These are phyloP conservation scores for Macroglossus sobrinus DNA, from an alignment of 2,113 vertebrate genomes.

Conservation along the genomic window DNA sequence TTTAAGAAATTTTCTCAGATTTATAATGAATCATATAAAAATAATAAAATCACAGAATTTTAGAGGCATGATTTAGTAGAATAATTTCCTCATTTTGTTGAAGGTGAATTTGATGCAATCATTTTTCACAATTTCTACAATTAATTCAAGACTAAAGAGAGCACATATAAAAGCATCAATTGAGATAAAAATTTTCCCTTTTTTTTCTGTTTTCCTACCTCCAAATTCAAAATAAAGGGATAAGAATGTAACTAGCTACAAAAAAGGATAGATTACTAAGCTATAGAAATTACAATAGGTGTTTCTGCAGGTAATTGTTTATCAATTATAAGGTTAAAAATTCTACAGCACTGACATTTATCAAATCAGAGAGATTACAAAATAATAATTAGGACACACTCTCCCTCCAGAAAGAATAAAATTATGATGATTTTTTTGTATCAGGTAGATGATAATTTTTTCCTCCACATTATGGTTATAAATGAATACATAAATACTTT, in stretches of 20 bases:
- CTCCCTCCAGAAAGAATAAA: slow-evolving; percentile 55
- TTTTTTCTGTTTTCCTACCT: background rate
- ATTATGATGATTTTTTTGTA: background rate
- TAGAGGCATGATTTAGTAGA: background rate
- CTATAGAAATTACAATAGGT: slow-evolving; percentile 11
- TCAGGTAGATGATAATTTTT: slow-evolving; percentile 12
- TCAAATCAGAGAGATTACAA: slow-evolving; percentile 59
- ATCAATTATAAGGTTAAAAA: slow-evolving; percentile 56
- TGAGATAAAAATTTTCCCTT: background rate
- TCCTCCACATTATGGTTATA: background rate
- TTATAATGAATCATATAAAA: background rate
- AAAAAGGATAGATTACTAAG: background rate
- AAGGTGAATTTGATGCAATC: background rate
- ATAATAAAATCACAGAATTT: background rate
- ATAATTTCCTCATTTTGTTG: background rate
- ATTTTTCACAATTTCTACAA: background rate
- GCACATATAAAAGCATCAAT: background rate
- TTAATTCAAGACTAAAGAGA: background rate
- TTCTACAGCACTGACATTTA: slow-evolving; percentile 62
- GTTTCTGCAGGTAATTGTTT: slow-evolving; percentile 56
- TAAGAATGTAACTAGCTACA: background rate
- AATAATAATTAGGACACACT: slow-evolving; percentile 65
- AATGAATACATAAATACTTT: background rate
- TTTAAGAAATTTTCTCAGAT: background rate
- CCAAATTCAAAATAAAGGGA: background rate